Conservation (phyloP, 2,888 invertebrate genomes). For the Sinohyriopsis cumingii region DNA sequence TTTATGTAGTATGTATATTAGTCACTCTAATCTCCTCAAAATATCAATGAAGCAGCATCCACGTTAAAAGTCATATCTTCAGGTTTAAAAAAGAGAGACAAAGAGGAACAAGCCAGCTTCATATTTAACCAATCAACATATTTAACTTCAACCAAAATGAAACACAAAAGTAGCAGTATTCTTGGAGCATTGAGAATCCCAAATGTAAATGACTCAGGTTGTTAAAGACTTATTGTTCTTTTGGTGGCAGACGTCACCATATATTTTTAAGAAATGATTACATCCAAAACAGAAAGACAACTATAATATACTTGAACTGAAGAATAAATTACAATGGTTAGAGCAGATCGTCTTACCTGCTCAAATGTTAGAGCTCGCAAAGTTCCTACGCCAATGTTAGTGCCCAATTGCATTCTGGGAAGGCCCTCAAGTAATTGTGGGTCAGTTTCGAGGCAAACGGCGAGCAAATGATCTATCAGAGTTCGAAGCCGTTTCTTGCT, state of each 20-base stretch:
- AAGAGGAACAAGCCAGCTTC: too few species aligned
- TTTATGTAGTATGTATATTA: too few species aligned
- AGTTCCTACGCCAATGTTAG: constrained; percentile 18
- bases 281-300: background rate
- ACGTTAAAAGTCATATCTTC: too few species aligned
- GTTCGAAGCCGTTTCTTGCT: constrained; percentile 40
- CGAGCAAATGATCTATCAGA: constrained; percentile 39
- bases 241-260: too few species aligned
- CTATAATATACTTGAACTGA: background rate
- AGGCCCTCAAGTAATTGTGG: constrained; percentile 36
- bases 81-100: too few species aligned
- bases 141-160: too few species aligned
- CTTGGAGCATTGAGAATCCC: too few species aligned
- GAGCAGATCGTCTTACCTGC: constrained; percentile 19
- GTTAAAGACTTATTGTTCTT: background rate
- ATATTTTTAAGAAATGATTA: background rate
- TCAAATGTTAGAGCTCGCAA: constrained; percentile 21
- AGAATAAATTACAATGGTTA: background rate
- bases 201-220: too few species aligned
- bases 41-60: too few species aligned
- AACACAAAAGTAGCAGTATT: too few species aligned
- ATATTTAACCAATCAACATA: too few species aligned
- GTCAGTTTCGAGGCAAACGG: constrained; percentile 38
- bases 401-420: constrained; percentile 29
- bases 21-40: too few species aligned